Evolutionary conservation across 1,140 invertebrate species (phyloP), one percentile per base, ranked within the genome.

Genomic region (Aphis craccivora): DNA sequence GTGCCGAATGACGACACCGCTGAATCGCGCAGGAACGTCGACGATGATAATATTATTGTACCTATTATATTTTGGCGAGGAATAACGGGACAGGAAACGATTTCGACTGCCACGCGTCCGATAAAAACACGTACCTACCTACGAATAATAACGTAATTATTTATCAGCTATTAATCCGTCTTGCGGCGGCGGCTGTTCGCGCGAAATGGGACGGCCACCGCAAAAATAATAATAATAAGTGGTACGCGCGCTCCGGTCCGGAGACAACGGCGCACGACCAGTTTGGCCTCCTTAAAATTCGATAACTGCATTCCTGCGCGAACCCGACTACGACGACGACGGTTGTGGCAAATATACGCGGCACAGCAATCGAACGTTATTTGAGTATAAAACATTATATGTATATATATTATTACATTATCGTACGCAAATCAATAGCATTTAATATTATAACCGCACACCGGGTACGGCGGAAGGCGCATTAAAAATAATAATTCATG

Each of bases 261-360:
- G 22, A 90, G 35, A 60, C 53, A 60, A 60, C 87, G 88, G 55
- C 45, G 35, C 76, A 37, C 76, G 91, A 93, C 91, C 51, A 93
- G 91, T 93, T 93, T 93, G 81, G 91, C 91, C 91, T 93, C 91
- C 81, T 93, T 93, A 93, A 93, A 43, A 93, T 93, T 55, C 91
- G 81, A 86, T 55, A 86, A 93, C 91, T 30, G 48, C 91, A 93
- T 93, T 93, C 91, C 91, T 86, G 35, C 76, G 81, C 76, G 48
- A 53, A 84, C 91, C 91, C 40, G 76, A 11, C 51, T 35, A 23
- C 51, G 35, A 11, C 48, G 35, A 22, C 48, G 23, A 23, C 48
- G 35, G n/a, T 35, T 30, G 30, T 25, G 22, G 83, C 83, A 18
- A 37, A 86, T 3, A n/a, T 18, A n/a, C 76, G 35, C 67, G 18